Base-by-base conservation (phyloP, 2,888 invertebrate species). In the Dasypogon diadema region DNA sequence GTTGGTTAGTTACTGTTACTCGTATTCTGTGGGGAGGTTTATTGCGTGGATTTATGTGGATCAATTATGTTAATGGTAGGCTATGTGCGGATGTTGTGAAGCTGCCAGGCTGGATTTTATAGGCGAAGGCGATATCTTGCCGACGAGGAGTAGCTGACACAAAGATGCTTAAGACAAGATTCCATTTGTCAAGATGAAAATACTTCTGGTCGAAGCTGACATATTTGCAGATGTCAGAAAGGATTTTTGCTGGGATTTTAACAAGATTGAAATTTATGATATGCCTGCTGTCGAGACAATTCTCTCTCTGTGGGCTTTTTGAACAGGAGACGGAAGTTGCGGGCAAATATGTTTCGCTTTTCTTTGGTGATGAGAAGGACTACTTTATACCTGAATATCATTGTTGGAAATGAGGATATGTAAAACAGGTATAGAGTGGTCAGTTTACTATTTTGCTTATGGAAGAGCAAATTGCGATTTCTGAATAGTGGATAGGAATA, bases 31-130 rank as follows among this genome's bases (percentile, higher is more conserved):
- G 68, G 68, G 68, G 70, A 55, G 70, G 70, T 70, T 70, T 70
- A 70, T 70, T 70, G 70, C 54, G 54, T 70, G 70, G 70, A 70
- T 70, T 70, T 70, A 70, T 70, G 70, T 70, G 54, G 70, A 70
- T 70, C 70, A 70, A 70, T 70, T 70, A 70, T 70, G 70, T 70
- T 70, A 70, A 70, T 70, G 54, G 70, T 54, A 30, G 10, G 70
- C 54, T 70, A 70, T 70, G 54, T 70, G 70, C 70, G 54, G 70
- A 54, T 24, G 26, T 16, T 14, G 54, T 70, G 26, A 14, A 24
- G 5, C 70, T 21, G 16, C 12, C 30, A 30, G 70, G 16, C 14
- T 18, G 6, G 8, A 30, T 26, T 63, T 18, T 54, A 26, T 70
- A 21, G n/a, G 24, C 4, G 34, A 12, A 42, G 51, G 54, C 70